Evolutionary conservation across 2,888 invertebrate species (phyloP).

Genomic region (Drosophila meridiana): DNA sequence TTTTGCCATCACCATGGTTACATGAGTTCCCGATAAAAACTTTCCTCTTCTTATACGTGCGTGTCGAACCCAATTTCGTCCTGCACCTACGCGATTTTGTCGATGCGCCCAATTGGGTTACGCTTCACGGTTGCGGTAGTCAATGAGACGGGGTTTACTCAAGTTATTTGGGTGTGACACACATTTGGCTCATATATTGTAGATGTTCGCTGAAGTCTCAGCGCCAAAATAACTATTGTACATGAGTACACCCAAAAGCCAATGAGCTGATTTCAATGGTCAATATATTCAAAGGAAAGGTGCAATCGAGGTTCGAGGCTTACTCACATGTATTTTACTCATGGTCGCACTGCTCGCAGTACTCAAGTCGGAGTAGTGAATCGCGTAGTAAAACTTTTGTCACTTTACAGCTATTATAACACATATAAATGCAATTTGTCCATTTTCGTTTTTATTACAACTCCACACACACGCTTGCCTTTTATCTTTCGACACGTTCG

Average conservation of each 20-base stretch:
- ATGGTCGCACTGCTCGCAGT: slow-evolving; percentile 45
- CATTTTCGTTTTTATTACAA: slow-evolving; percentile 34
- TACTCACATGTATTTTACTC: slow-evolving; percentile 81
- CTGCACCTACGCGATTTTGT: slow-evolving; percentile 33
- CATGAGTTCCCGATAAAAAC: slow-evolving; percentile 49
- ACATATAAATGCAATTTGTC: slow-evolving; percentile 35
- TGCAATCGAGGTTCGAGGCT: not conserved
- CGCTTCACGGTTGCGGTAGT: slow-evolving; percentile 20
- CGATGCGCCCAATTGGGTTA: slow-evolving; percentile 35
- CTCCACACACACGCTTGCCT: slow-evolving; percentile 36
- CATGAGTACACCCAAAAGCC: slow-evolving; percentile 35
- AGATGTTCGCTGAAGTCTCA: slow-evolving; percentile 40
- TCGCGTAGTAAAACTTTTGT: slow-evolving; percentile 37
- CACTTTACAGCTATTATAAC: slow-evolving; percentile 36
- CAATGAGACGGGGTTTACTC: slow-evolving; percentile 3
- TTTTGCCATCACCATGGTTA: slow-evolving; percentile 66
- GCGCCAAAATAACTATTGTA: slow-evolving; percentile 32
- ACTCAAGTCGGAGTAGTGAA: slow-evolving; percentile 35
- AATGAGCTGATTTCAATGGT: slow-evolving; percentile 33
- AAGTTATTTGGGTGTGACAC: slow-evolving; percentile 69
- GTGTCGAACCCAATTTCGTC: slow-evolving; percentile 40
- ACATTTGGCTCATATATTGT: slow-evolving; percentile 42
- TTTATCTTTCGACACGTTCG: slow-evolving; percentile 40
- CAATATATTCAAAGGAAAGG: not conserved
- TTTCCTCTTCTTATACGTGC: slow-evolving; percentile 46